These are phyloP conservation scores for Drosophila athabasca DNA, from an alignment of 1,140 invertebrate species.

Conservation along the genomic window DNA sequence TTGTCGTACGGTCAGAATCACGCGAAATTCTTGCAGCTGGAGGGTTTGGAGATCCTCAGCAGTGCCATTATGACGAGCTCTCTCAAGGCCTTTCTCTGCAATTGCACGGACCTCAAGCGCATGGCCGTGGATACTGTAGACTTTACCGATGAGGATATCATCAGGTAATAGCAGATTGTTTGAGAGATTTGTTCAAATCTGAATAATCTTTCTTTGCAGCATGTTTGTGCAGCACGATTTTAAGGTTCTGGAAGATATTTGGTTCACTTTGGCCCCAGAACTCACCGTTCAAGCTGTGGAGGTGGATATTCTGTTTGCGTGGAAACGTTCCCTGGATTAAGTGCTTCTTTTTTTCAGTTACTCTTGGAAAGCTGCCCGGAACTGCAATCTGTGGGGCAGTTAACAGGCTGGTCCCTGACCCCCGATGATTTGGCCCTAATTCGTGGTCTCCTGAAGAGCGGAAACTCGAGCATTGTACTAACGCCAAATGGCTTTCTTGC, in stretches of 20 bases:
- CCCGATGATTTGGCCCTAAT: constrained; percentile 87
- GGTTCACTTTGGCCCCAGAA: constrained; percentile 87
- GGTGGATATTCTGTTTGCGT: constrained; percentile 50
- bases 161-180: constrained; percentile 78
- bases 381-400: constrained; percentile 86
- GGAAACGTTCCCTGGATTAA: neutral
- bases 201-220: constrained; percentile 41
- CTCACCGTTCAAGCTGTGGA: constrained; percentile 86
- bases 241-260: constrained; percentile 86
- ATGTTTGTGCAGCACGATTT: constrained; percentile 85
- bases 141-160: constrained; percentile 86
- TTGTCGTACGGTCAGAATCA: constrained; percentile 85
- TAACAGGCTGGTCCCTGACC: constrained; percentile 87
- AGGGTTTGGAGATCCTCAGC: constrained; percentile 87
- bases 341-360: constrained; percentile 33
- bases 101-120: constrained; percentile 85
- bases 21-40: constrained; percentile 86
- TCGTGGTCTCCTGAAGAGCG: constrained; percentile 86
- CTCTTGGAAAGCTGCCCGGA: constrained; percentile 87
- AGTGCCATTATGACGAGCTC: constrained; percentile 85
- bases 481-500: constrained; percentile 85
- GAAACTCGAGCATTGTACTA: constrained; percentile 86
- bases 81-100: constrained; percentile 86
- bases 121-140: constrained; percentile 85
- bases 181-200: no score